A percentile compares a stretch with the other conserved stretches of the same genome.
phyloP scores from a whole-genome alignment of 2,797 vertebrate genomes.

The Pteronotus mesoamericanus region DNA sequence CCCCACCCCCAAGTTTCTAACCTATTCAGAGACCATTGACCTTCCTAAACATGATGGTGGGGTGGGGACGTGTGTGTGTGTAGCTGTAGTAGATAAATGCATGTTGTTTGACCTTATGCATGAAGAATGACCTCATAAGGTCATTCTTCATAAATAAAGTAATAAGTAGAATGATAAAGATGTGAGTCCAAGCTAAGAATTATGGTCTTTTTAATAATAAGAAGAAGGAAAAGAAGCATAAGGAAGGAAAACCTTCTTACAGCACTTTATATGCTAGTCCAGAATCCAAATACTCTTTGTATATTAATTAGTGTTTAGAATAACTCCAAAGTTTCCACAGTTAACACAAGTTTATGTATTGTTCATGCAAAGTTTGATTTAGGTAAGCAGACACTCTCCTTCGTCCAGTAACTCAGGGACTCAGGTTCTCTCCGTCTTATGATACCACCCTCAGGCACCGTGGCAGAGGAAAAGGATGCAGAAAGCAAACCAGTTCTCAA shows the following conservation, averaged over 20 bases:
- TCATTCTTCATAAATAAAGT: background rate
- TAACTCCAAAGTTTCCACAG: background rate
- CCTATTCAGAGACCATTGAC: background rate
- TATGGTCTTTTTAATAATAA: background rate
- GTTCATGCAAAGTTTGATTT: background rate
- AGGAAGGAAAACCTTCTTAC: background rate
- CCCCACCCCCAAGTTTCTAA: background rate
- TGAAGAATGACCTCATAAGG: no score
- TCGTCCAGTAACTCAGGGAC: background rate
- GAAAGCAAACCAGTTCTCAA: background rate
- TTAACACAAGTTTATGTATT: background rate
- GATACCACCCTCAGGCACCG: background rate
- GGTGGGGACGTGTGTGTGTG: background rate
- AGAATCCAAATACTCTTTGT: background rate
- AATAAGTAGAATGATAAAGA: background rate
- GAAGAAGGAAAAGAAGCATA: background rate
- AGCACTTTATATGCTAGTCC: background rate
- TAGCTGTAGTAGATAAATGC: no score
- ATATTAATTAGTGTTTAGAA: background rate
- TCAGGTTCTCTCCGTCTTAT: background rate
- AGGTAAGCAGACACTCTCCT: background rate
- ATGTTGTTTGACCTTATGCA: no score
- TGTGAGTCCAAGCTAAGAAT: background rate
- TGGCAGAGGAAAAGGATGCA: background rate
- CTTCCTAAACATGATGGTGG: background rate